Percentiles rank a stretch among this genome's conserved stretches.
Evolutionary conservation across 2,797 vertebrate species (phyloP).

Genomic region (Lycodopsis pacificus): DNA sequence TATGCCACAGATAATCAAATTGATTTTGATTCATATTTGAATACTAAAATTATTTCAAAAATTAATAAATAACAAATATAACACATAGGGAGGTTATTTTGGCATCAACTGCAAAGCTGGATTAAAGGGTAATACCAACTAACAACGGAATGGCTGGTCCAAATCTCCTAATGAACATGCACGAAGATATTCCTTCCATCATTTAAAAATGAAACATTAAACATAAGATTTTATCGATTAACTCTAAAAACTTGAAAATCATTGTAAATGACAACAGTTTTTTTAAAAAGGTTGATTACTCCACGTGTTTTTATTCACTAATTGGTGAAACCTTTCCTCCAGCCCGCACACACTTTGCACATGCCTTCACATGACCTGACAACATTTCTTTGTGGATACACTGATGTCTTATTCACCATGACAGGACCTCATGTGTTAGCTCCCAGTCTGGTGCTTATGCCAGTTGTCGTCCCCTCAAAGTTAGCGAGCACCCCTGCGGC

Average conservation of each 20-base stretch:
- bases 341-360: slow-evolving; percentile 17
- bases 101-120: not conserved
- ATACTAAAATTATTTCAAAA: not conserved
- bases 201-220: not conserved
- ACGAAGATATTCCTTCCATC: not conserved
- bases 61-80: not conserved
- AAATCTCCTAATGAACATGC: not conserved
- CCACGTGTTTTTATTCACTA: not conserved
- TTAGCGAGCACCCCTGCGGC: slow-evolving; percentile 67
- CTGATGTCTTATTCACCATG: slow-evolving; percentile 76
- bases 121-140: not conserved
- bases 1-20: not conserved
- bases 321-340: not conserved
- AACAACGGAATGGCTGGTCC: not conserved
- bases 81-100: not conserved
- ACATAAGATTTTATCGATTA: not conserved
- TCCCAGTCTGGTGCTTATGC: slow-evolving; percentile 69
- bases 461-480: slow-evolving; percentile 76
- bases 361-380: slow-evolving; percentile 39
- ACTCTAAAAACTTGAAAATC: not conserved
- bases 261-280: not conserved
- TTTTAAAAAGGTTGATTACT: not conserved
- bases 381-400: slow-evolving; percentile 44
- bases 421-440: slow-evolving; percentile 76
- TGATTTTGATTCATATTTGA: not conserved